Evolutionary conservation across 1,140 invertebrate species (phyloP).

Genomic region (Acyrthosiphon pisum): DNA sequence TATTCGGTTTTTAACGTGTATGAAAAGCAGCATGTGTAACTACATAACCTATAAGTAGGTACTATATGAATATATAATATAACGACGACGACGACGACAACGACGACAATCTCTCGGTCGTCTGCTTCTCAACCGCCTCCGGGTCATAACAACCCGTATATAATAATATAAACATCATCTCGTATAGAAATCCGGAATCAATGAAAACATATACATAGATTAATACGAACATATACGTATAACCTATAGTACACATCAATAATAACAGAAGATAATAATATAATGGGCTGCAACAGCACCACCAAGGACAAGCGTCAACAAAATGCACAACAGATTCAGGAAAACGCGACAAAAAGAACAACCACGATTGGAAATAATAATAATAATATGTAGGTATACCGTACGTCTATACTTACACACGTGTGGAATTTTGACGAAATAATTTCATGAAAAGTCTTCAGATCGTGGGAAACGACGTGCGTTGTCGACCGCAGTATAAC

Average conservation of each 20-base stretch:
- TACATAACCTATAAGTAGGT: background rate
- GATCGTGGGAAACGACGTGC: background rate
- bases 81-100: background rate
- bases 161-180: background rate
- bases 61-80: too few species aligned
- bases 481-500: background rate
- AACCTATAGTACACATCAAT: background rate
- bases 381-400: background rate
- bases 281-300: background rate
- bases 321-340: conserved; percentile 8
- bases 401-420: background rate
- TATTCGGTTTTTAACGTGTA: background rate
- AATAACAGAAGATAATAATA: background rate
- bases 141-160: background rate
- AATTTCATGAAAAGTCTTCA: conserved; percentile 4
- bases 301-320: conserved; percentile 40
- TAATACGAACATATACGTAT: too few species aligned
- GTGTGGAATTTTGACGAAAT: conserved; percentile 31
- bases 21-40: background rate
- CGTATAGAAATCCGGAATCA: conserved; percentile 19
- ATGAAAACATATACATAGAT: background rate
- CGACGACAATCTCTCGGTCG: background rate
- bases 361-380: background rate
- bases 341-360: conserved; percentile 6
- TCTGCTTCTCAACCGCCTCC: background rate